Conservation (phyloP, 2,113 vertebrate genomes). For the Phoenicopterus ruber region DNA sequence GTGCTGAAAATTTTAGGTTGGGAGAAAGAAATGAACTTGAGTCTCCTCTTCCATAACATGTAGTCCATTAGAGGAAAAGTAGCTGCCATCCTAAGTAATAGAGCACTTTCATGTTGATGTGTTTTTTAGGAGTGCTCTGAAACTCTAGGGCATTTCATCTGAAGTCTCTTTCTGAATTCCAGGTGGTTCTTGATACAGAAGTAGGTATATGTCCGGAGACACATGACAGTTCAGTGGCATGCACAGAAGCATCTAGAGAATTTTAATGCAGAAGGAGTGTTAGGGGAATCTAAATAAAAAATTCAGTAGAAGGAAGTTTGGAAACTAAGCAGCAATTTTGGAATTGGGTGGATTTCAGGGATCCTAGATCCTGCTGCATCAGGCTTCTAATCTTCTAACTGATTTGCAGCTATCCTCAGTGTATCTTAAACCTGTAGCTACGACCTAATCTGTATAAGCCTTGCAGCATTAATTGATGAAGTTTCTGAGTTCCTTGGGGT, state of each 20-base stretch:
- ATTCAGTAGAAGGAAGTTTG: not conserved
- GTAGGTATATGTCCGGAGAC: not conserved
- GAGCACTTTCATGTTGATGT: not conserved
- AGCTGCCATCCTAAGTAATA: not conserved
- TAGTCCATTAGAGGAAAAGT: not conserved
- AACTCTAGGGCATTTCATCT: not conserved
- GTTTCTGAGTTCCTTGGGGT: not conserved
- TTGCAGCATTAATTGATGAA: not conserved
- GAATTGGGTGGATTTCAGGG: not conserved
- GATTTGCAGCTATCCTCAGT: not conserved
- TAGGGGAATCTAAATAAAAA: not conserved
- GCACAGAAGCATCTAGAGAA: not conserved
- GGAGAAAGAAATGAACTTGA: not conserved
- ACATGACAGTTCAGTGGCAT: not conserved
- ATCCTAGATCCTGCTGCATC: not conserved
- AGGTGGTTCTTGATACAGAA: not conserved
- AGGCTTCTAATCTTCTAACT: not conserved
- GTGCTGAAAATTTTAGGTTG: not conserved
- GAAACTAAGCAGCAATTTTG: not conserved
- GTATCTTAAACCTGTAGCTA: not conserved
- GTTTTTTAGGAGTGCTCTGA: not conserved
- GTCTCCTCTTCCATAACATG: too few species aligned
- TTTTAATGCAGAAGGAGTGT: not conserved
- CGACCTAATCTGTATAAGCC: not conserved
- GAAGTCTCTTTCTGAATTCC: not conserved